These are phyloP conservation scores for Dynastes grantii DNA, from an alignment of 2,888 invertebrate genomes.

Conservation along the genomic window DNA sequence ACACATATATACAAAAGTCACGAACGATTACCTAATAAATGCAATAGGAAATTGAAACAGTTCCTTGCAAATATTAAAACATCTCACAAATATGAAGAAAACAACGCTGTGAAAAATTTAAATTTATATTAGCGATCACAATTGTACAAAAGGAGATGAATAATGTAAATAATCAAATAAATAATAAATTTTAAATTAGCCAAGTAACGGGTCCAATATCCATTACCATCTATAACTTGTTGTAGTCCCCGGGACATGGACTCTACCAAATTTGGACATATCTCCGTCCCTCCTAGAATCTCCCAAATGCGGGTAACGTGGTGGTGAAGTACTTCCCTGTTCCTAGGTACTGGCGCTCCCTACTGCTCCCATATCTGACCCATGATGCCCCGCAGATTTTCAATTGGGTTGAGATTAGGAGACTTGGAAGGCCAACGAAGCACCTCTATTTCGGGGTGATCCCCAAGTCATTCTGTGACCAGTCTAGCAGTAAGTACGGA, in stretches of 20 bases:
- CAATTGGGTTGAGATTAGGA: conserved; percentile 56
- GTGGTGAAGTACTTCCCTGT: background rate
- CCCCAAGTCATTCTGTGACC: conserved; percentile 44
- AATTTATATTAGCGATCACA: too few relatives aligned
- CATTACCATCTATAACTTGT: background rate
- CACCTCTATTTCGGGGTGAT: conserved; percentile 44
- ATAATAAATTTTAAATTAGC: too few relatives aligned
- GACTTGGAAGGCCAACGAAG: conserved; percentile 50
- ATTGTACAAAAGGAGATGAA: too few relatives aligned
- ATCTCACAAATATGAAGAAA: too few relatives aligned
- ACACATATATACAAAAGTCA: too few relatives aligned
- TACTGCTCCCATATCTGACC: background rate
- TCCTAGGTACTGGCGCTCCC: background rate
- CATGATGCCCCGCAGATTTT: conserved; percentile 55
- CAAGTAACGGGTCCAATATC: conserved; percentile 2
- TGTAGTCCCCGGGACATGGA: conserved; percentile 22
- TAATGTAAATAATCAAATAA: too few relatives aligned
- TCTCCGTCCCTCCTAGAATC: background rate
- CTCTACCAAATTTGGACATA: conserved; percentile 9
- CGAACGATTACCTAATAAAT: too few relatives aligned
- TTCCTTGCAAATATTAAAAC: too few relatives aligned
- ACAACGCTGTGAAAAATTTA: too few relatives aligned
- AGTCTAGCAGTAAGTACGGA: conserved; percentile 22
- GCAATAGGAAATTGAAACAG: too few relatives aligned
- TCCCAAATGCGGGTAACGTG: conserved; percentile 14